A percentile compares a stretch with the other conserved stretches of the same genome.
Conservation (phyloP, 2,888 invertebrate genomes). For the Sialis fuliginosa region DNA sequence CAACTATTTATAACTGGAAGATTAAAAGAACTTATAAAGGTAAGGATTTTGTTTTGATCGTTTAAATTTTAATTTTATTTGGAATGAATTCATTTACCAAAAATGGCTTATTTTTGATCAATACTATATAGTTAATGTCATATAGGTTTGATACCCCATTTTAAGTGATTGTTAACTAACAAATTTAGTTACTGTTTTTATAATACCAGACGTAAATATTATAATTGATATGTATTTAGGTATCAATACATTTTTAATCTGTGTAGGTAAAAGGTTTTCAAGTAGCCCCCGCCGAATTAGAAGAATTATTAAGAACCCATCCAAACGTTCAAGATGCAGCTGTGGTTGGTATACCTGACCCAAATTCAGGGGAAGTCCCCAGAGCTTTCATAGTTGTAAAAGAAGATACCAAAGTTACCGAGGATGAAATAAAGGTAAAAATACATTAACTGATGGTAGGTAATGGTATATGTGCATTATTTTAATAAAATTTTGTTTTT, state of each 20-base stretch:
- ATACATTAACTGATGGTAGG: background rate
- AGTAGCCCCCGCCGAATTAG: constrained; percentile 81
- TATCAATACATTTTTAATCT: background rate
- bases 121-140: background rate
- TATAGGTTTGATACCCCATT: too few species aligned
- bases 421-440: constrained; percentile 1
- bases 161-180: background rate
- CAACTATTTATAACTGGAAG: constrained; percentile 54
- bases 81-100: background rate
- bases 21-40: constrained; percentile 71
- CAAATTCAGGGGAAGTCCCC: constrained; percentile 52
- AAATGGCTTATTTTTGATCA: background rate
- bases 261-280: constrained; percentile 35
- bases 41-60: constrained; percentile 26
- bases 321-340: constrained; percentile 63
- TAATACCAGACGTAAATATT: background rate
- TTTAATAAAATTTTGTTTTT: constrained; percentile 5
- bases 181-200: too few species aligned
- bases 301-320: constrained; percentile 51
- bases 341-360: constrained; percentile 60
- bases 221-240: background rate
- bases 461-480: background rate
- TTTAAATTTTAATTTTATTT: background rate
- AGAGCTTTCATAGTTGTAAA: constrained; percentile 51
- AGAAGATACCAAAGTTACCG: constrained; percentile 17